Base-by-base conservation (phyloP, 2,888 invertebrate species). In the Synanthedon myopaeformis region DNA sequence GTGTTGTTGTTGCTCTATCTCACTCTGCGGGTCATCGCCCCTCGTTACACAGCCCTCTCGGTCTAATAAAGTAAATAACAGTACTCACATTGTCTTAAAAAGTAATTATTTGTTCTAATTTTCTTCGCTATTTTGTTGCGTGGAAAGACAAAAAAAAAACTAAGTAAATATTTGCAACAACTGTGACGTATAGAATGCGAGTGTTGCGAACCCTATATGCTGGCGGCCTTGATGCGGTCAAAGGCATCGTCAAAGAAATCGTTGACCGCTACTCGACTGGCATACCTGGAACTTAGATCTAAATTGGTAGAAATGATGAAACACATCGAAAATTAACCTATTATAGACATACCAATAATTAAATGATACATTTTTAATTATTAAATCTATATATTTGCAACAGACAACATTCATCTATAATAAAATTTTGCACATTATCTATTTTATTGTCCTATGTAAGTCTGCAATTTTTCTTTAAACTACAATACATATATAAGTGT, bases 1-100 rank as follows among this genome's bases (percentile, higher is more conserved):
- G 72, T 62, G 72, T 84, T 87, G 85, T 87, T 87, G 85, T 87
- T 79, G 73, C 65, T 84, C 86, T 62, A 72, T 86, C 87, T 82
- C 85, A 66, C 69, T 75, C 86, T 80, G 61, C 70, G 63, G 87
- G 85, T 86, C 87, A 85, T 82, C 77, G 86, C 73, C 84, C 58
- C 48, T 35, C 84, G 71, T 70, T 66, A 70, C 75, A 71, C 76
- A 66, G 69, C 76, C 82, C 82, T 81, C 80, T 76, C 77, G 76
- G 78, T 79, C 79, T 79, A 82, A 81, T 82, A 84, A 82, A 35
- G 35, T 35, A 35, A 35, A 35, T 35, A 80, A 79, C 83, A 72
- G 70, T 73, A 65, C 69, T 72, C 78, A 76, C 45, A 45, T 45
- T 45, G 45, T 45, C 10, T 45, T 45, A 45, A 45, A 13, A 45